phyloP scores from a whole-genome alignment of 2,797 vertebrate genomes.

The Parotocinclus haroldoi region DNA sequence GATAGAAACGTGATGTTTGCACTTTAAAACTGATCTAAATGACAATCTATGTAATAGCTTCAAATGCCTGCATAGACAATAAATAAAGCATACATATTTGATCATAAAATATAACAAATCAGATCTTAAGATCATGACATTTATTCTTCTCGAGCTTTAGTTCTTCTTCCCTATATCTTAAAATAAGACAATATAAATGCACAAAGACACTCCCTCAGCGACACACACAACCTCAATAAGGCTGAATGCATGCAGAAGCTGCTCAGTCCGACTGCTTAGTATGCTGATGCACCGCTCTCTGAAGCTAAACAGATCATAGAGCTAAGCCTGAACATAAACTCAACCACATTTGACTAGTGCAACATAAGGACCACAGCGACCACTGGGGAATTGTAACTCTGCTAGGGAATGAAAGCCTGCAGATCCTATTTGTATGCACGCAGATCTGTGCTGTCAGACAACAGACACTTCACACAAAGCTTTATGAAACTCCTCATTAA shows the following conservation, averaged over 20 bases:
- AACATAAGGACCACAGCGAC: slow-evolving; percentile 33
- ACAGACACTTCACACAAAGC: slow-evolving; percentile 22
- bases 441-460: slow-evolving; percentile 10
- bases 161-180: too few species aligned
- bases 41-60: too few species aligned
- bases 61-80: too few species aligned
- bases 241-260: slow-evolving; percentile 43
- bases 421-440: slow-evolving; percentile 16
- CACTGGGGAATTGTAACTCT: slow-evolving; percentile 31
- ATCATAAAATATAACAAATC: too few species aligned
- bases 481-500: slow-evolving; percentile 29
- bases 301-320: slow-evolving; percentile 45
- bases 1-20: too few species aligned
- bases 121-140: too few species aligned
- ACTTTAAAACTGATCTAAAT: too few species aligned
- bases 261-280: slow-evolving; percentile 43
- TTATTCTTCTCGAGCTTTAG: too few species aligned
- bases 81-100: too few species aligned
- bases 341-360: slow-evolving; percentile 28
- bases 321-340: slow-evolving; percentile 55
- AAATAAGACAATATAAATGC: too few species aligned
- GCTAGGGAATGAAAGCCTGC: slow-evolving; percentile 25
- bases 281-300: slow-evolving; percentile 52
- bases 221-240: slow-evolving; percentile 39
- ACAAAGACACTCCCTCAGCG: background rate